Percentiles rank a stretch among this genome's conserved stretches.
Evolutionary conservation across 2,888 invertebrate genomes (phyloP).

Genomic region (Allolobophora icterica): DNA sequence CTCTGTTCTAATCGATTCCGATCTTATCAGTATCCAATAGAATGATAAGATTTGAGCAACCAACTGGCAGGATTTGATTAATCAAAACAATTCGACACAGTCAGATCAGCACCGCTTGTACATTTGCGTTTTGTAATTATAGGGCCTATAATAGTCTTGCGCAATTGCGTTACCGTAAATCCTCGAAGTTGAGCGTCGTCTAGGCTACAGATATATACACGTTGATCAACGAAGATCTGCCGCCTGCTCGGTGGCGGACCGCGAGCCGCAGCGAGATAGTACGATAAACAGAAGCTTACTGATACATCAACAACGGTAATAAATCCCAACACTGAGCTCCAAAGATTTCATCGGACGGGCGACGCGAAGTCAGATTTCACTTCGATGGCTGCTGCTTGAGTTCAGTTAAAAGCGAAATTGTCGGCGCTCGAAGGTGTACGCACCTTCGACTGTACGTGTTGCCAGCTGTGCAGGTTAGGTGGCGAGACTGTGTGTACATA

Average conservation of each 20-base stretch:
- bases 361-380: background rate
- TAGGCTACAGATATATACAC: background rate
- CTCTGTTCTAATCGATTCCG: background rate
- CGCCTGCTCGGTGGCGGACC: conserved; percentile 3
- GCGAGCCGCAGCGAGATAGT: background rate
- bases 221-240: background rate
- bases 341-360: background rate
- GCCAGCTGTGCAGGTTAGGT: background rate
- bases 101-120: background rate
- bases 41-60: background rate
- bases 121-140: background rate
- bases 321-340: background rate
- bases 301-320: background rate
- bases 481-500: background rate
- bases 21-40: background rate
- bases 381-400: background rate
- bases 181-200: background rate
- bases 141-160: background rate
- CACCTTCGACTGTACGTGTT: background rate
- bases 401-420: background rate
- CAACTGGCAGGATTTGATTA: background rate
- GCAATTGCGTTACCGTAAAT: background rate
- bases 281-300: background rate
- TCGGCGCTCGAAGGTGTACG: background rate
- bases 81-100: background rate